Evolutionary conservation across 1,140 invertebrate genomes (phyloP).

Genomic region (Mercenaria mercenaria): DNA sequence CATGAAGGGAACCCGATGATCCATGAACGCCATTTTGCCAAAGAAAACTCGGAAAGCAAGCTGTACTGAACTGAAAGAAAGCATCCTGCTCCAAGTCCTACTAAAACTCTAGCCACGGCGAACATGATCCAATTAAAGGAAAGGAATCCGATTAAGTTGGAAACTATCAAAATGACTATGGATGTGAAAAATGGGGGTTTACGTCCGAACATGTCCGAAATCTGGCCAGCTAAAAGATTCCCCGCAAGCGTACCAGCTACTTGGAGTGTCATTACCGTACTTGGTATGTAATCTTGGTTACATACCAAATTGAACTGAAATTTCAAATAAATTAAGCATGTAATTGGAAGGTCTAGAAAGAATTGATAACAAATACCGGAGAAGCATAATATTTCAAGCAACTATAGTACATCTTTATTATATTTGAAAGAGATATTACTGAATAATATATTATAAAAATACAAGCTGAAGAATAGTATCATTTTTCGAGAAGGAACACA

Average conservation of each 20-base stretch:
- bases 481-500: too few relatives aligned
- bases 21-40: constrained; percentile 9
- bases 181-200: constrained; percentile 53
- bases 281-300: constrained; percentile 53
- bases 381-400: not conserved
- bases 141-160: constrained; percentile 35
- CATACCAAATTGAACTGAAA: constrained; percentile 71
- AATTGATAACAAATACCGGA: too few relatives aligned
- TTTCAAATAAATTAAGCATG: not conserved
- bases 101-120: constrained; percentile 54
- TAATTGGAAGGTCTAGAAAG: too few relatives aligned
- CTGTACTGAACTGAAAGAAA: not conserved
- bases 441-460: too few relatives aligned
- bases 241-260: constrained; percentile 66
- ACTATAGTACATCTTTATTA: too few relatives aligned
- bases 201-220: constrained; percentile 61
- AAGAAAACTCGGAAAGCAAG: not conserved
- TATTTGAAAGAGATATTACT: too few relatives aligned
- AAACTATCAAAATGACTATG: not conserved
- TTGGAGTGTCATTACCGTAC: constrained; percentile 64
- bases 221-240: constrained; percentile 34
- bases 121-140: constrained; percentile 64
- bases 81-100: constrained; percentile 55
- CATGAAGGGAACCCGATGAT: constrained; percentile 24
- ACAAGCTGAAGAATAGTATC: too few relatives aligned